phyloP scores from a whole-genome alignment of 2,888 invertebrate species.

The Cantharis rufa region DNA sequence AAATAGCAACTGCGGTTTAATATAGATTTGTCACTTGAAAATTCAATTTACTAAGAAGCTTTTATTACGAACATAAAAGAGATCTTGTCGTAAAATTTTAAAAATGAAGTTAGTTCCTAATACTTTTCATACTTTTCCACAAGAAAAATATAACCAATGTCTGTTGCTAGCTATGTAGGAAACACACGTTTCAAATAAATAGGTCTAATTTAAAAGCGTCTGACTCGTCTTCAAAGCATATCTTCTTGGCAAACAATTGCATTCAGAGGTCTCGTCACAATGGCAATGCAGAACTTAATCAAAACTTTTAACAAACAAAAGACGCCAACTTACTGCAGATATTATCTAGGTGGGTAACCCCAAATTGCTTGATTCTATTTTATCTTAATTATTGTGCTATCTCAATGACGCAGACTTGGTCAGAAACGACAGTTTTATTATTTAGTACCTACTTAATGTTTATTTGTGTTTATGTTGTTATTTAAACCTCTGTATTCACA shows the following conservation, averaged over 20 bases:
- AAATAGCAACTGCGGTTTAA: too few relatives aligned
- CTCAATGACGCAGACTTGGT: conserved; percentile 27
- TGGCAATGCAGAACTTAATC: conserved; percentile 38
- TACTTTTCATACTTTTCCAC: neutral
- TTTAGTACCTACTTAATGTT: neutral
- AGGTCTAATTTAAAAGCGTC: conserved; percentile 23
- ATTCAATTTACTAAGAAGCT: neutral
- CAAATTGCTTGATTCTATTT: conserved; percentile 39
- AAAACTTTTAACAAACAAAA: conserved; percentile 40
- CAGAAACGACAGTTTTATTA: neutral
- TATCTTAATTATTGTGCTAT: conserved; percentile 42
- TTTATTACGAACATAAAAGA: neutral
- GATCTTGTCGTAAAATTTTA: neutral
- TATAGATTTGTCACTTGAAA: neutral
- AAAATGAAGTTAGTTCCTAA: neutral
- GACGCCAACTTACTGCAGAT: conserved; percentile 33
- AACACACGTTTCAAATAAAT: conserved; percentile 11
- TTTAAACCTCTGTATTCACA: too few relatives aligned
- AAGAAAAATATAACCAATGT: conserved; percentile 7
- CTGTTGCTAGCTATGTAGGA: conserved; percentile 3
- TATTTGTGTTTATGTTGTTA: neutral
- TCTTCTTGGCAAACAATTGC: conserved; percentile 25
- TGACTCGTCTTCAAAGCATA: conserved; percentile 11
- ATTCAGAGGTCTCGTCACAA: conserved; percentile 34
- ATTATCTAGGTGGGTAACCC: conserved; percentile 39